Conservation (phyloP, 1,140 invertebrate species). For the Ceratina japonica region DNA sequence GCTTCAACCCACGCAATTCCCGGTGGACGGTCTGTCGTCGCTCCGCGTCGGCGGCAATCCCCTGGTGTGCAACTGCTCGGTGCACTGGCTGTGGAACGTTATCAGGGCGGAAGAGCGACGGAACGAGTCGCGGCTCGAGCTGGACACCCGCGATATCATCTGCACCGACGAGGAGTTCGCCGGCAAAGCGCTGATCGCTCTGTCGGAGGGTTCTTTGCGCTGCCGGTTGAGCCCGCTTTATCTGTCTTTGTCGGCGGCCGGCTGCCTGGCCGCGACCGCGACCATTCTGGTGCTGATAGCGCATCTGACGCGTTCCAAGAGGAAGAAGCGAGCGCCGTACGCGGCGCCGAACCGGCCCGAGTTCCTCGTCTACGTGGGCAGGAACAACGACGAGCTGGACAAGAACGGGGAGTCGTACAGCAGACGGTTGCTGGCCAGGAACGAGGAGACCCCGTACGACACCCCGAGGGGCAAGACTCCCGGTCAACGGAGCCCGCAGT, state of each 20-base stretch:
- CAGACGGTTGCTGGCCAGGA: slow-evolving; percentile 67
- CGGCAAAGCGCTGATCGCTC: slow-evolving; percentile 68
- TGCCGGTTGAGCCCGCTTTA: slow-evolving; percentile 74
- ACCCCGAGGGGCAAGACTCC: slow-evolving; percentile 54
- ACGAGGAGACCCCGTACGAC: slow-evolving; percentile 73
- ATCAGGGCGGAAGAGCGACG: slow-evolving; percentile 76
- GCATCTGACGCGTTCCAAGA: slow-evolving; percentile 67
- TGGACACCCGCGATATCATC: slow-evolving; percentile 73
- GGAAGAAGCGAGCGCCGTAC: slow-evolving; percentile 72
- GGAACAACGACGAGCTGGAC: slow-evolving; percentile 68
- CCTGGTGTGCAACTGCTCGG: slow-evolving; percentile 91
- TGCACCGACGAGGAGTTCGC: slow-evolving; percentile 75
- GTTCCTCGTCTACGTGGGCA: slow-evolving; percentile 75
- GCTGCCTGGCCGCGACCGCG: slow-evolving; percentile 71
- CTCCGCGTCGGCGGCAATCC: slow-evolving; percentile 90
- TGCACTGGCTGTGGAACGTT: slow-evolving; percentile 91
- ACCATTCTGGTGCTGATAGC: slow-evolving; percentile 71
- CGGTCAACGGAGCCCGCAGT: slow-evolving; percentile 57
- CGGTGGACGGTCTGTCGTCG: slow-evolving; percentile 85
- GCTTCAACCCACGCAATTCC: slow-evolving; percentile 88
- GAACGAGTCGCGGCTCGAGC: slow-evolving; percentile 69
- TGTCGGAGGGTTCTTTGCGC: slow-evolving; percentile 72
- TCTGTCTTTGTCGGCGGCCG: slow-evolving; percentile 67
- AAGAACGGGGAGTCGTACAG: slow-evolving; percentile 74
- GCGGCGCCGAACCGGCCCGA: slow-evolving; percentile 73